Conservation (phyloP, 2,888 invertebrate species). For the Terebella lapidaria region DNA sequence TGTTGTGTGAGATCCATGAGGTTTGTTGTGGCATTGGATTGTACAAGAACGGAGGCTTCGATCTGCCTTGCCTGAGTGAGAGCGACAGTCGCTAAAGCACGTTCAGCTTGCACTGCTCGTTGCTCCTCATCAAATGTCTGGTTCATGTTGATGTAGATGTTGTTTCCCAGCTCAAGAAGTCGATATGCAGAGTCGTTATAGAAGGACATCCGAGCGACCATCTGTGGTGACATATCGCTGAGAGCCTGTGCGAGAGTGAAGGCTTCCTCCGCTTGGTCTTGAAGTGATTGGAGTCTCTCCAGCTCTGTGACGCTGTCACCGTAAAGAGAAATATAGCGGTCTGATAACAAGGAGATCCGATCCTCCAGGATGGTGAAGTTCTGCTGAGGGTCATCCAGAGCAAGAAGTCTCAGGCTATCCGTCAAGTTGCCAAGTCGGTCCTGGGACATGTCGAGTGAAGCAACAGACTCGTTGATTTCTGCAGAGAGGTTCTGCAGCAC, state of each 20-base stretch:
- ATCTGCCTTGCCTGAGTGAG: too few species aligned
- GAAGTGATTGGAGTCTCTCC: background rate
- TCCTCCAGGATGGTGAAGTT: background rate
- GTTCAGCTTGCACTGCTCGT: background rate
- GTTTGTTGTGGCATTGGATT: too few species aligned
- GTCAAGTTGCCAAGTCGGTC: slow-evolving; percentile 12
- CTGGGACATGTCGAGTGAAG: slow-evolving; percentile 20
- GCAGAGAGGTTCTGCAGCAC: slow-evolving; percentile 17
- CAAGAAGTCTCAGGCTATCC: too few species aligned
- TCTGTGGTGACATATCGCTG: too few species aligned
- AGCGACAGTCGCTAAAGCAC: too few species aligned
- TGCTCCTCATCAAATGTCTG: background rate
- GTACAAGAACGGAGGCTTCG: too few species aligned
- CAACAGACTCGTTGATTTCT: slow-evolving; percentile 15
- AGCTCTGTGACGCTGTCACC: background rate
- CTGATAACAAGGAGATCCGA: too few species aligned
- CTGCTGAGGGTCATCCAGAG: background rate
- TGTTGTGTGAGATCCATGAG: too few species aligned
- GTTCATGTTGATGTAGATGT: background rate
- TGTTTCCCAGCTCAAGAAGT: background rate
- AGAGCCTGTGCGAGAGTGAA: too few species aligned
- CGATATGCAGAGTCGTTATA: background rate
- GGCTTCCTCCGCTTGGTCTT: background rate
- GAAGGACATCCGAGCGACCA: background rate
- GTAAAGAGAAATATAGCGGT: background rate